These are phyloP conservation scores for Peromyscus californicus DNA, from an alignment of 2,113 vertebrate genomes.

Conservation along the genomic window DNA sequence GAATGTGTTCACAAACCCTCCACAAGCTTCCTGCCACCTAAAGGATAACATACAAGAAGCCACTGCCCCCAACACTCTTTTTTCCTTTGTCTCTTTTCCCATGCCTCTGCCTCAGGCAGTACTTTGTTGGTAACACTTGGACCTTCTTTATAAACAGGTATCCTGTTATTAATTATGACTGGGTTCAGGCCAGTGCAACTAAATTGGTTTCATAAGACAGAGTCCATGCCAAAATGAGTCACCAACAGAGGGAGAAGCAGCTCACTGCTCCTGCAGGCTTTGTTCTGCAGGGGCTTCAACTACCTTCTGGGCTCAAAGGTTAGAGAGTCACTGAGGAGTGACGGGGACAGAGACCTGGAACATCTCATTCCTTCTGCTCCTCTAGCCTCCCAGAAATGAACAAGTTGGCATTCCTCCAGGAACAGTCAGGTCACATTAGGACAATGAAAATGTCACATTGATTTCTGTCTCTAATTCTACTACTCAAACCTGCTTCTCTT, in stretches of 20 bases:
- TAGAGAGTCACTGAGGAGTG: not conserved
- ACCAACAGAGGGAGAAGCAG: not conserved
- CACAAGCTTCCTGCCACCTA: not conserved
- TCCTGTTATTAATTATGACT: slow-evolving; percentile 77
- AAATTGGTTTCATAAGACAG: slow-evolving; percentile 72
- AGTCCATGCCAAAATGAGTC: slow-evolving; percentile 66
- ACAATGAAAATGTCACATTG: not conserved
- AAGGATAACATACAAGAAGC: not conserved
- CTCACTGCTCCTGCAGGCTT: not conserved
- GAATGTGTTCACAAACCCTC: not conserved
- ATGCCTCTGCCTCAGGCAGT: slow-evolving; percentile 26
- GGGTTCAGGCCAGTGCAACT: slow-evolving; percentile 33
- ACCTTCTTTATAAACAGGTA: slow-evolving; percentile 48
- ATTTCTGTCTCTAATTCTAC: slow-evolving; percentile 22
- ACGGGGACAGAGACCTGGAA: not conserved
- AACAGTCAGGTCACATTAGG: not conserved
- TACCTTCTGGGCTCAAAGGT: not conserved
- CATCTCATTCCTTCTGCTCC: not conserved
- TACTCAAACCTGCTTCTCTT: not conserved
- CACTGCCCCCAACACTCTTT: not conserved
- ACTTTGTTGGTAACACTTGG: slow-evolving; percentile 26
- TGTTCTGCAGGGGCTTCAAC: slow-evolving; percentile 38
- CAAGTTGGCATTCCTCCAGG: not conserved
- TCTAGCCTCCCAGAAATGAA: slow-evolving; percentile 16
- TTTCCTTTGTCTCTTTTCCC: not conserved